These are phyloP conservation scores for Volucella inanis DNA, from an alignment of 2,888 invertebrate species.

Conservation along the genomic window DNA sequence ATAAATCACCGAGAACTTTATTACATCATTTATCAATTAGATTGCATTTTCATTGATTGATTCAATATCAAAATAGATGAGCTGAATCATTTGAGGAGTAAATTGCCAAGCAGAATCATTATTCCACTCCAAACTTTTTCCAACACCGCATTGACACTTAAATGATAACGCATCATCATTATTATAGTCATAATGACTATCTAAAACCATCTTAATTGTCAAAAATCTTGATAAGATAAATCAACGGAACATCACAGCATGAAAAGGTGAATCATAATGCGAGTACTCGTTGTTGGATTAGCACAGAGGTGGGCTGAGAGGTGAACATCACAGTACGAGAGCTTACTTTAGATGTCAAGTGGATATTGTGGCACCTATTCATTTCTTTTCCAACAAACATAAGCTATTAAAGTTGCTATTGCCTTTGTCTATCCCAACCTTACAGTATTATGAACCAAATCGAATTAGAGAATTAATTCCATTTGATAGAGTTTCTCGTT, in stretches of 20 bases:
- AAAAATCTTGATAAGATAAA: constrained; percentile 43
- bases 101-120: constrained; percentile 37
- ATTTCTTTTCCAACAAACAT: background rate
- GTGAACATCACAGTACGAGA: constrained; percentile 9
- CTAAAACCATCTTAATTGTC: background rate
- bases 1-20: background rate
- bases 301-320: background rate
- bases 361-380: background rate
- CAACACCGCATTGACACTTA: background rate
- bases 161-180: constrained; percentile 1
- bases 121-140: constrained; percentile 8
- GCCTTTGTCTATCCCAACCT: background rate
- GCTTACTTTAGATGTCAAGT: constrained; percentile 50
- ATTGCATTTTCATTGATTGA: constrained; percentile 5
- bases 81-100: constrained; percentile 6
- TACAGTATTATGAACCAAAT: constrained; percentile 54
- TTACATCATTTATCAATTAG: background rate
- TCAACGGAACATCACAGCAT: constrained; percentile 30
- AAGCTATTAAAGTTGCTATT: background rate
- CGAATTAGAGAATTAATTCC: constrained; percentile 64
- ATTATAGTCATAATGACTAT: no score
- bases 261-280: constrained; percentile 40
- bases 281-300: constrained; percentile 10
- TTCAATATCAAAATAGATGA: constrained; percentile 35
- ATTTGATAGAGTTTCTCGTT: constrained; percentile 69